Conservation (phyloP, 2,888 invertebrate species). For the Lasioglossum oenotherae region DNA sequence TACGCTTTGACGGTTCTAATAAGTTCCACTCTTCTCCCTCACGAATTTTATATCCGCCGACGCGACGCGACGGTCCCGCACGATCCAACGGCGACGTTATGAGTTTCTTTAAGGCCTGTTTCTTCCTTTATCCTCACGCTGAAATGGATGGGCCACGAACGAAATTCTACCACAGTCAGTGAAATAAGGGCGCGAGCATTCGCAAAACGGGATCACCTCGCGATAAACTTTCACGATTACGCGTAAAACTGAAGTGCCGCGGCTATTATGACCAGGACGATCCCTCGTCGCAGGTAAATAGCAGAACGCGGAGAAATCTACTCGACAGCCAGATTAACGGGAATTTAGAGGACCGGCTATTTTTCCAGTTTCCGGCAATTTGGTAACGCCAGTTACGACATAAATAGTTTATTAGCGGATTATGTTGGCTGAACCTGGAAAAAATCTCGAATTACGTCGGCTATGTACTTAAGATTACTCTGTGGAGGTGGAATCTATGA, state of each 20-base stretch:
- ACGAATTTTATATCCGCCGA: constrained; percentile 57
- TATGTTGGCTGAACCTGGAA: neutral
- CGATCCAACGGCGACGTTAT: constrained; percentile 44
- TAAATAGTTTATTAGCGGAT: neutral
- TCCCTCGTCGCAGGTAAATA: constrained; percentile 2
- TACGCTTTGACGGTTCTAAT: constrained; percentile 67
- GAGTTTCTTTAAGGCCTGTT: constrained; percentile 57
- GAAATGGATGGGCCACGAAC: constrained; percentile 31
- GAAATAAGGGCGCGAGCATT: constrained; percentile 31
- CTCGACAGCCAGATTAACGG: neutral
- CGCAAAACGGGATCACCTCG: constrained; percentile 26
- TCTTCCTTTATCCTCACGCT: constrained; percentile 34
- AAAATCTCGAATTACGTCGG: neutral
- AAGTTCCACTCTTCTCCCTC: constrained; percentile 41
- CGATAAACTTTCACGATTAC: constrained; percentile 58
- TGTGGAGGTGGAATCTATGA: neutral
- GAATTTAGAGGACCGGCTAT: constrained; percentile 1
- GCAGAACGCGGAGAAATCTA: neutral
- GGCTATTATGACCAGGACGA: constrained; percentile 1
- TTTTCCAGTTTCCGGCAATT: neutral
- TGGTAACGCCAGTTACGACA: neutral
- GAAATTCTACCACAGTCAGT: constrained; percentile 47
- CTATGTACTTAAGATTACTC: neutral
- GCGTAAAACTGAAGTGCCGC: constrained; percentile 38
- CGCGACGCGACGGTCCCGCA: neutral